Conservation (phyloP, 2,888 invertebrate species). For the Leptarthrus brevirostris region DNA sequence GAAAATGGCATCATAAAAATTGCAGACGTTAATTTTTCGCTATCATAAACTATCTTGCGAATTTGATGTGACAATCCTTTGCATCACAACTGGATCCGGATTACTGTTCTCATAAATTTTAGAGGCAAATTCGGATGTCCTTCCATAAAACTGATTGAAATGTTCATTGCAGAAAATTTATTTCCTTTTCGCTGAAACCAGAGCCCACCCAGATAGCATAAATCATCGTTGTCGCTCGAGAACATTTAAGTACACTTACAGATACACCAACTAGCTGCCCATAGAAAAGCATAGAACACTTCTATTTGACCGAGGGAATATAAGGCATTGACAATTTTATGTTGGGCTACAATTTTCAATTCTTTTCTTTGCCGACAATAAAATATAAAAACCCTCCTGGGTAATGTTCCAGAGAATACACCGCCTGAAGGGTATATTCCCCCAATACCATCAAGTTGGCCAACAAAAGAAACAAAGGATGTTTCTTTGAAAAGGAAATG, state of each 20-base stretch:
- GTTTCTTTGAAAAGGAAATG: background rate
- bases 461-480: background rate
- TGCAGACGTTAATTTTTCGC: conserved; percentile 19
- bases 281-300: background rate
- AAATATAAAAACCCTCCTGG: conserved; percentile 15
- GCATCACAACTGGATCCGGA: conserved; percentile 4
- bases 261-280: background rate
- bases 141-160: conserved; percentile 36
- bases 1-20: background rate
- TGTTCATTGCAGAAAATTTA: conserved; percentile 36
- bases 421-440: too few relatives aligned
- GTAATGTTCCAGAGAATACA: too few relatives aligned
- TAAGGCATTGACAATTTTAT: conserved; percentile 18
- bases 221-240: conserved; percentile 14
- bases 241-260: conserved; percentile 10
- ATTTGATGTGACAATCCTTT: background rate
- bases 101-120: conserved; percentile 28
- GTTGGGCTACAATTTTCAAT: conserved; percentile 20
- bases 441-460: background rate
- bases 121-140: conserved; percentile 30
- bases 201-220: background rate
- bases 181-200: conserved; percentile 7
- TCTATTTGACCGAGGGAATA: conserved; percentile 1
- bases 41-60: conserved; percentile 14
- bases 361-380: conserved; percentile 16